A percentile compares a stretch with the other conserved stretches of the same genome.
Conservation (phyloP, 35 echinoderm and acorn worm species). For the Hemicentrotus pulcherrimus region DNA sequence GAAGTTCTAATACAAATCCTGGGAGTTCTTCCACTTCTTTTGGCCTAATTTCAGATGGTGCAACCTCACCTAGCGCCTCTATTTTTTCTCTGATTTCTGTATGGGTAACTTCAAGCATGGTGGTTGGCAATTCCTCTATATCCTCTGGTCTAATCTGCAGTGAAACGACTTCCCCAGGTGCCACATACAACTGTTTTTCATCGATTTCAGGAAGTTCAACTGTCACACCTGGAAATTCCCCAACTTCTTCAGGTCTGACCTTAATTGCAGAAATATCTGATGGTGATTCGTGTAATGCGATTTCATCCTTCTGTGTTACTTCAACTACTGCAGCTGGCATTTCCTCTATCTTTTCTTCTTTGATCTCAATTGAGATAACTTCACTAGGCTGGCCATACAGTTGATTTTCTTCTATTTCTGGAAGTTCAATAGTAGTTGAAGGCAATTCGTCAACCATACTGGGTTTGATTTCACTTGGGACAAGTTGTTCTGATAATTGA, state of each 20-base stretch:
- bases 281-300: not conserved
- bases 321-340: not conserved
- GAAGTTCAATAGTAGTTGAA: conserved; percentile 34
- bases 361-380: conserved; percentile 3
- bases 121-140: not conserved
- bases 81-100: not conserved
- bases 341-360: not conserved
- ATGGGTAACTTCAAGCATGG: conserved; percentile 2
- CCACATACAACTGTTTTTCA: not conserved
- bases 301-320: not conserved
- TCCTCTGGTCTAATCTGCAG: not conserved
- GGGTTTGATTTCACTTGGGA: conserved; percentile 7
- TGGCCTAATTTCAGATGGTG: not conserved
- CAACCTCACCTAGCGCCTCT: not conserved
- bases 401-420: conserved; percentile 11
- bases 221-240: not conserved
- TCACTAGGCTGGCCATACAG: not conserved
- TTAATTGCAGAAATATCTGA: not conserved
- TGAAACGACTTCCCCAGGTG: not conserved
- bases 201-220: conserved; percentile 14
- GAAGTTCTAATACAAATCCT: not conserved
- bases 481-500: not conserved
- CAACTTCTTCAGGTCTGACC: not conserved
- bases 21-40: not conserved
- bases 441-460: not conserved